A percentile compares a stretch with the other conserved stretches of the same genome.
Evolutionary conservation across 2,113 vertebrate genomes (phyloP).

Genomic region (Kryptolebias marmoratus): DNA sequence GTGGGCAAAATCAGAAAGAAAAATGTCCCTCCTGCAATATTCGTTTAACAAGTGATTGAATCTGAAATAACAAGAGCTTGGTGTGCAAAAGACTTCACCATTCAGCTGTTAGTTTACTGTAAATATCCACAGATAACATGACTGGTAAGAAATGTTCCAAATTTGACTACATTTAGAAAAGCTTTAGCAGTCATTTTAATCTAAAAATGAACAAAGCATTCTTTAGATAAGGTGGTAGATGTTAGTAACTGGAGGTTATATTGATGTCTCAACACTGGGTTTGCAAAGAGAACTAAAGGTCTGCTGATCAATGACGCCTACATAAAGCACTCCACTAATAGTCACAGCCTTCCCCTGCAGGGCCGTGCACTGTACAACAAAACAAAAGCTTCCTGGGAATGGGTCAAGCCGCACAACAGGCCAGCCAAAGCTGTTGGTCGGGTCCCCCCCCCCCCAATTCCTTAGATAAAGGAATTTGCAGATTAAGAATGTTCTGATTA

Average conservation of each 20-base stretch:
- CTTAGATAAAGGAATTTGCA: no score
- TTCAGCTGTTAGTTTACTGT: slow-evolving; percentile 10
- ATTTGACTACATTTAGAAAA: background rate
- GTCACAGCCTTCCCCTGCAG: no score
- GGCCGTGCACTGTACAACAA: no score
- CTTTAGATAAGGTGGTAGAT: background rate
- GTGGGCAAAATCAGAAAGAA: slow-evolving; percentile 43
- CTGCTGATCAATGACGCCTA: no score
- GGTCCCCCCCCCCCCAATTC: no score
- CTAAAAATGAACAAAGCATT: slow-evolving; percentile 4
- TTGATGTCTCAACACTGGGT: no score
- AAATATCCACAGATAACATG: slow-evolving; percentile 8
- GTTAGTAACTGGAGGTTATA: background rate
- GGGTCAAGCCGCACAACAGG: no score
- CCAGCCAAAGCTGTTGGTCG: no score
- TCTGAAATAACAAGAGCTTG: slow-evolving; percentile 51
- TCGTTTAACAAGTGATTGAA: slow-evolving; percentile 54
- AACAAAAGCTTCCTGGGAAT: no score
- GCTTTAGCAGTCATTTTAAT: background rate
- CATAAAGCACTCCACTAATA: no score
- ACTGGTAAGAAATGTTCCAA: background rate
- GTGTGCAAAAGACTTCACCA: slow-evolving; percentile 16
- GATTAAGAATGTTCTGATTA: no score
- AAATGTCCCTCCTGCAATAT: slow-evolving; percentile 40
- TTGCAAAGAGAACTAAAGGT: no score